Evolutionary conservation across 2,888 invertebrate genomes (phyloP).

Genomic region (Mystacides longicornis): DNA sequence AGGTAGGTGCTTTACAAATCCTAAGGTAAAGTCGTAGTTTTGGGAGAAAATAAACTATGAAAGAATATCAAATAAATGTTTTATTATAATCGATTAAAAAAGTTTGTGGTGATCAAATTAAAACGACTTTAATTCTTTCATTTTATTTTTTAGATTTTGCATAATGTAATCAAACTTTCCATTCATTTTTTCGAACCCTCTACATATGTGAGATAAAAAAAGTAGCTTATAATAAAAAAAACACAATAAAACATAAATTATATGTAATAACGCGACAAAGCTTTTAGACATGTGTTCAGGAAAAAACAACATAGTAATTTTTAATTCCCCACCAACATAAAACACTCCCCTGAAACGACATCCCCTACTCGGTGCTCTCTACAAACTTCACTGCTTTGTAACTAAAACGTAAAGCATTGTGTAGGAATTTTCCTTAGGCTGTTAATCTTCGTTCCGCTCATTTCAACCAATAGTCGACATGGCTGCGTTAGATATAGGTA

Average conservation of each 20-base stretch:
- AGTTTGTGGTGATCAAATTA: too few relatives aligned
- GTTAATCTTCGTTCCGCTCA: slow-evolving; percentile 1
- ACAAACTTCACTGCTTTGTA: neutral
- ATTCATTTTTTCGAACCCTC: too few relatives aligned
- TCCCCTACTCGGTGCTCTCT: neutral
- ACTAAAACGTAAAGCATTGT: neutral
- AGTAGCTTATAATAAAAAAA: neutral
- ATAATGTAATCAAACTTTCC: too few relatives aligned
- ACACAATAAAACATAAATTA: neutral
- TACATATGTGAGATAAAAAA: neutral
- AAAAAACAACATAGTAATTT: slow-evolving; percentile 1
- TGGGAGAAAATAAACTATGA: too few relatives aligned
- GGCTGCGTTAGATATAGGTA: neutral
- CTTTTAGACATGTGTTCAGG: neutral
- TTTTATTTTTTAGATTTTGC: too few relatives aligned
- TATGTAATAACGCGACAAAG: neutral
- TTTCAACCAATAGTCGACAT: slow-evolving; percentile 2
- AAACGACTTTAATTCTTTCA: too few relatives aligned
- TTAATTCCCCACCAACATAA: slow-evolving; percentile 1
- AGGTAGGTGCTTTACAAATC: too few relatives aligned
- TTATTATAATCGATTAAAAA: too few relatives aligned
- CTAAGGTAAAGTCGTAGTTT: too few relatives aligned
- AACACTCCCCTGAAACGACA: neutral
- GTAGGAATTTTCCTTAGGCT: slow-evolving; percentile 1
- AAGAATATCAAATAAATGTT: too few relatives aligned